Evolutionary conservation across 2,113 vertebrate genomes (phyloP), one percentile per base, ranked within the genome.

Genomic region (Sylvietta virens): DNA sequence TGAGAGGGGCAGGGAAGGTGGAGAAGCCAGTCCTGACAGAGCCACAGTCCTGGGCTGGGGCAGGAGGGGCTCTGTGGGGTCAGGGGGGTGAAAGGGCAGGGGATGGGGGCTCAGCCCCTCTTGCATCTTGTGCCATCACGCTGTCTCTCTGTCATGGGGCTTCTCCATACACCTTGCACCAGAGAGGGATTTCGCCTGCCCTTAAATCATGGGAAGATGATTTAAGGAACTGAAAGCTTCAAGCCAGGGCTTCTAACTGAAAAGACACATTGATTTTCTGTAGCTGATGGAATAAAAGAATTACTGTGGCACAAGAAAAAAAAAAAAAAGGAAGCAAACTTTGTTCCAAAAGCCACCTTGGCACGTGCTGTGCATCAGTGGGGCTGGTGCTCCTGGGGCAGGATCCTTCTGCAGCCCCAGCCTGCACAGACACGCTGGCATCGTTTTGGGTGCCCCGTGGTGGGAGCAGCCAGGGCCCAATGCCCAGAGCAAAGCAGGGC

Each of bases 231-330:
- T 22, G 22, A 80, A 86, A 95, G 80, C 70, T 74, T 90, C 72
- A 92, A 79, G 81, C 67, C 60, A 69, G 83, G 88, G 81, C 76
- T 90, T 90, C 74, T 84, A 92, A 93, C 86, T 6, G 17, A 91
- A 94, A 95, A 97, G 81, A 84, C 14, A 11, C 89, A 95, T 97
- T 2, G 79, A 94, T 97, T 96, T 92, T 85, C 92, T 93, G 88
- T 86, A 92, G 92, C 84, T 73, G 71, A 45, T 58, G 70, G 64
- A 91, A 88, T 62, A 77, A 88, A 97, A 89, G 45, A 88, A 93
- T 92, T 91, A 70, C 74, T 3, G 12, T 35, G 62, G 23, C 35
- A 17, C 4, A 50, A 31, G 53, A 51, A 61, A 20, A 24, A 44
- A 33, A 45, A 31, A 16, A 56, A 18, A 16, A 53, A 44, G 7